phyloP scores from a whole-genome alignment of 2,797 vertebrate species.

The Periparus ater region DNA sequence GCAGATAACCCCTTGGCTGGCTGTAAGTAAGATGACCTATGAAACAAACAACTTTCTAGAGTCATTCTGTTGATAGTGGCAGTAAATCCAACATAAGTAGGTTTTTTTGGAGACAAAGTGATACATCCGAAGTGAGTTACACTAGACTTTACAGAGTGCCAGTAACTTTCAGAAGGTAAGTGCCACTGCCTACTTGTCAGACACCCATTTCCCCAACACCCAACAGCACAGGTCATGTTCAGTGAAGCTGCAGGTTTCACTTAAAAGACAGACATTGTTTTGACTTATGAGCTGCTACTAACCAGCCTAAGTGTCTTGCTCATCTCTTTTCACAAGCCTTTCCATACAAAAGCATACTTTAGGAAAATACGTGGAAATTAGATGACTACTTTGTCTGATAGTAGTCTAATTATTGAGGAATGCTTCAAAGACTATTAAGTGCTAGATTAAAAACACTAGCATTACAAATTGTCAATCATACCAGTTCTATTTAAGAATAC shows the following conservation, averaged over 20 bases:
- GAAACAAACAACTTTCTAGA: neutral
- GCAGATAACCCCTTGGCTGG: neutral
- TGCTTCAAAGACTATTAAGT: neutral
- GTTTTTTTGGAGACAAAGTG: neutral
- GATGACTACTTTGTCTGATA: neutral
- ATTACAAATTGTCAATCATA: neutral
- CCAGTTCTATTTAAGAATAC: neutral
- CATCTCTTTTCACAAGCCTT: neutral
- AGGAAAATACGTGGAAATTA: neutral
- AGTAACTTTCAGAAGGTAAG: neutral
- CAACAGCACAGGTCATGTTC: neutral
- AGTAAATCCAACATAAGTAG: neutral
- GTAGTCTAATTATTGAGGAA: neutral
- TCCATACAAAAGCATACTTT: neutral
- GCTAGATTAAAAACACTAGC: neutral
- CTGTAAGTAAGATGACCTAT: neutral
- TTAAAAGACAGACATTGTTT: neutral
- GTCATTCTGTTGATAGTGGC: neutral
- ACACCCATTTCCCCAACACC: accelerated
- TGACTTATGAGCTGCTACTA: neutral
- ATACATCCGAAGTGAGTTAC: neutral
- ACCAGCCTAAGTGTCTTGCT: neutral
- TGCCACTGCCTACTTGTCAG: neutral
- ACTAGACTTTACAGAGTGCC: neutral
- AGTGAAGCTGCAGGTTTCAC: neutral